A percentile compares a stretch with the other conserved stretches of the same genome.
Conservation (phyloP, 2,113 vertebrate species). For the Ctenodactylus gundi region DNA sequence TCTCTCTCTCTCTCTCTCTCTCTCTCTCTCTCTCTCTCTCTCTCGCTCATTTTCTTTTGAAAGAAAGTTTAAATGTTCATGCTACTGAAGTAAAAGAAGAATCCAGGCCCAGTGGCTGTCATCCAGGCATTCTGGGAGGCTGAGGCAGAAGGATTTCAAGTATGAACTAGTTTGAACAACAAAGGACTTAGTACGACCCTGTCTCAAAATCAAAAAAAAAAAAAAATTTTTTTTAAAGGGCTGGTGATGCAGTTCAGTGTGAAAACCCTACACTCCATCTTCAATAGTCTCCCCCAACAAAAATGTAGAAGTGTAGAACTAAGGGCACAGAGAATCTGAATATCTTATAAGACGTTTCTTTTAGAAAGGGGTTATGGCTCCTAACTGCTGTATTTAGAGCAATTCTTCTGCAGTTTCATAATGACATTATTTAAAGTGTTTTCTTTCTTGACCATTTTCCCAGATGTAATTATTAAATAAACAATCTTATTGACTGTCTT, state of each 20-base stretch:
- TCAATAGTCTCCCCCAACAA: too few species aligned
- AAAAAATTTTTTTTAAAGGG: too few species aligned
- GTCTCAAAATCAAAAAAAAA: too few species aligned
- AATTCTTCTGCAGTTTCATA: not conserved
- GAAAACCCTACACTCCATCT: too few species aligned
- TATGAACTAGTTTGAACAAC: too few species aligned
- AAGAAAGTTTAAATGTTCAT: constrained; percentile 78
- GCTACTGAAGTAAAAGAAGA: constrained; percentile 68
- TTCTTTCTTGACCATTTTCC: constrained; percentile 30
- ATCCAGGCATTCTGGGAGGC: too few species aligned
- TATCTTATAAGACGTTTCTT: constrained; percentile 18
- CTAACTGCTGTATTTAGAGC: not conserved
- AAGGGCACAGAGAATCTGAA: not conserved
- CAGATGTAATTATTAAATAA: constrained; percentile 13
- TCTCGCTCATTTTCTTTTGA: constrained; percentile 30
- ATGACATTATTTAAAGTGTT: constrained; percentile 24
- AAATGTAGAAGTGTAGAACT: too few species aligned
- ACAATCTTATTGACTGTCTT: not conserved
- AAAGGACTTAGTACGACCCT: too few species aligned
- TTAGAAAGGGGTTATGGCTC: not conserved
- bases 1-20: constrained; percentile 69
- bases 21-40: constrained; percentile 18
- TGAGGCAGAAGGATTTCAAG: too few species aligned
- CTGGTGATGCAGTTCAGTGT: too few species aligned
- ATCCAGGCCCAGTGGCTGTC: too few species aligned